Evolutionary conservation across 2,113 vertebrate species (phyloP).

Genomic region (Mus spicilegus): DNA sequence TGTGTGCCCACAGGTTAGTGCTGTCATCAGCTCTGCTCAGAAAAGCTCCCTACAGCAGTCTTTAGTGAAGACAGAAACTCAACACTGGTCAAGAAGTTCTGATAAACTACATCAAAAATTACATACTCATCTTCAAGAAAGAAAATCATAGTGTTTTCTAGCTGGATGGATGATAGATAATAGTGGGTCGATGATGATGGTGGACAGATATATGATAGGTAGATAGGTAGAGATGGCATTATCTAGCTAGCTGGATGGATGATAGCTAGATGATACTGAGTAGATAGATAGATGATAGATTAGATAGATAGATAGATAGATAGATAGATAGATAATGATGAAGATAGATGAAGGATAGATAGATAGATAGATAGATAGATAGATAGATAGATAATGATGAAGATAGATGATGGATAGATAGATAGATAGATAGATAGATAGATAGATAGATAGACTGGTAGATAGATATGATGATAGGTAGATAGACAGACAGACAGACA

Average conservation of each 20-base stretch:
- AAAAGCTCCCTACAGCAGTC: not conserved
- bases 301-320: not conserved
- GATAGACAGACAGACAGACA: not conserved
- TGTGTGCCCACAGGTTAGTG: not conserved
- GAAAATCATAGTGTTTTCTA: conserved; percentile 35
- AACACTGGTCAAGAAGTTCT: not conserved
- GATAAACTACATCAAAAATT: conserved; percentile 4
- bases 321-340: not conserved
- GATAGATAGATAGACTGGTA: too few species aligned
- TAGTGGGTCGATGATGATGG: not conserved
- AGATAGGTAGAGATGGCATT: not conserved
- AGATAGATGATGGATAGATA: not conserved
- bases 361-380: not conserved
- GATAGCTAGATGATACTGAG: not conserved
- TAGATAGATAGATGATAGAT: not conserved
- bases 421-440: not conserved
- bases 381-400: not conserved
- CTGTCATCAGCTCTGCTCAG: not conserved
- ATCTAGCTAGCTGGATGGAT: not conserved
- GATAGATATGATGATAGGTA: not conserved
- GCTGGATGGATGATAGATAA: not conserved
- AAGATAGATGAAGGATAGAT: not conserved
- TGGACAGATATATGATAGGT: not conserved
- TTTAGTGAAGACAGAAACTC: not conserved
- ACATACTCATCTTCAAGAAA: conserved; percentile 33